phyloP scores from a whole-genome alignment of 2,797 vertebrate genomes.

The Coluber constrictor region DNA sequence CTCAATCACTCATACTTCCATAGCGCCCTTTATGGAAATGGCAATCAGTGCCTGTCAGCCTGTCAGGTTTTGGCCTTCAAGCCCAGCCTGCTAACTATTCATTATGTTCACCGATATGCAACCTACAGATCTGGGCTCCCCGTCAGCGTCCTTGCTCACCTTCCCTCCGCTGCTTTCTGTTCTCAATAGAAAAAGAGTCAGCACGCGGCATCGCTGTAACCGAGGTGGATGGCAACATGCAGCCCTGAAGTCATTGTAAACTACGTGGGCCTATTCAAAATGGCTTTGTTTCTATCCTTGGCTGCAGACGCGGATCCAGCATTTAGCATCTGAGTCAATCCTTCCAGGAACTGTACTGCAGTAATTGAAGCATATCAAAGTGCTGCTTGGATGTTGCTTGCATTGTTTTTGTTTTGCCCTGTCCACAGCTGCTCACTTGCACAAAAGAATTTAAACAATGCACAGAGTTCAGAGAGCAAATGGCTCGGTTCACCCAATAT shows the following conservation, averaged over 20 bases:
- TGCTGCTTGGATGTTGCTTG: rapidly evolving
- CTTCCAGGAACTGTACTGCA: neutral
- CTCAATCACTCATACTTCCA: conserved; percentile 72
- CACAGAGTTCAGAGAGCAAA: conserved; percentile 50
- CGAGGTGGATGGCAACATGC: neutral
- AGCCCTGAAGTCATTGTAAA: conserved; percentile 21
- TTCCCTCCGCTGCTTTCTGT: neutral
- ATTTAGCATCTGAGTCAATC: neutral
- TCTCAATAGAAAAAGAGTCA: conserved; percentile 26
- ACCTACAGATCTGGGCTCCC: conserved; percentile 45
- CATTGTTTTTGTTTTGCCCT: neutral
- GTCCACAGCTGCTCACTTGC: neutral
- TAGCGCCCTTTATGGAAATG: conserved; percentile 68
- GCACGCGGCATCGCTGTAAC: neutral
- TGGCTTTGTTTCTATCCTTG: conserved; percentile 44
- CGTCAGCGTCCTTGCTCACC: conserved; percentile 36
- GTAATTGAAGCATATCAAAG: rapidly evolving
- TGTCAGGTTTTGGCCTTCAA: conserved; percentile 73
- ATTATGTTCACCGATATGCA: conserved; percentile 66
- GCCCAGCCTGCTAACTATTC: conserved; percentile 63
- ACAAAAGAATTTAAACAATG: conserved; percentile 26
- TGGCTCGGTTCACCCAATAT: neutral
- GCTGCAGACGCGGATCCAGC: conserved; percentile 3
- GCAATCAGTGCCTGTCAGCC: conserved; percentile 74
- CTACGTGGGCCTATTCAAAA: neutral